phyloP scores from a whole-genome alignment of 1,140 invertebrate species.

The Cyphomyrmex costatus region DNA sequence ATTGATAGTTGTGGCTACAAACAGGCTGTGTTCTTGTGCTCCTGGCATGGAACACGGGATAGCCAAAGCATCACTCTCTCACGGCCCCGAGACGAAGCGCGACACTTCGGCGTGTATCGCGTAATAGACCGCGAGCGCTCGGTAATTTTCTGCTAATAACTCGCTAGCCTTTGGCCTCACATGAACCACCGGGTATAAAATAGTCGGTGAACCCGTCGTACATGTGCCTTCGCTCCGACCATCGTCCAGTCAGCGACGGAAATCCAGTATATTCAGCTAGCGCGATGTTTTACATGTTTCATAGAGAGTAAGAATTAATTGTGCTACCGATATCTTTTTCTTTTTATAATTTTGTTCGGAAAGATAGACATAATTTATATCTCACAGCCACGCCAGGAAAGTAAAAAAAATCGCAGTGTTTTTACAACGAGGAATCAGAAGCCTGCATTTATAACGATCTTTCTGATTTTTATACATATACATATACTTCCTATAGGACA shows the following conservation, averaged over 20 bases:
- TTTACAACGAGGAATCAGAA: conserved; percentile 1
- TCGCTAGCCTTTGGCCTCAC: conserved; percentile 69
- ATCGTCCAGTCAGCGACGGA: conserved; percentile 26
- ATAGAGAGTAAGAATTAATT: conserved; percentile 17
- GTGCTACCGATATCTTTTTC: background rate
- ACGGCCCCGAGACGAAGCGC: conserved; percentile 71
- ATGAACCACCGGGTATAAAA: conserved; percentile 63
- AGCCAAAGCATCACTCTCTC: conserved; percentile 61
- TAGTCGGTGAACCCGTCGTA: conserved; percentile 44
- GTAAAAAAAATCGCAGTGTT: background rate
- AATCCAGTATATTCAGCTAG: background rate
- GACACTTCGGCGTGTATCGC: conserved; percentile 71
- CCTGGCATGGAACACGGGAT: conserved; percentile 22
- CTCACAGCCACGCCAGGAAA: background rate
- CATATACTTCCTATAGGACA: background rate
- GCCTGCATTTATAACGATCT: conserved; percentile 3
- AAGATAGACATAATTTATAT: background rate
- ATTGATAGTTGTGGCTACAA: conserved; percentile 57
- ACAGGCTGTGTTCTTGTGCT: conserved; percentile 49
- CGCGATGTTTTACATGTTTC: conserved; percentile 23
- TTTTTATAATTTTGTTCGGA: background rate
- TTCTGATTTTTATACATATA: background rate
- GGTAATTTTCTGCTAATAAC: conserved; percentile 74
- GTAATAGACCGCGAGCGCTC: conserved; percentile 71
- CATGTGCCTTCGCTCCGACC: conserved; percentile 26